These are phyloP conservation scores for Plumapathes pennacea DNA, from an alignment of 92 coral and sea anemone genomes.

Conservation along the genomic window DNA sequence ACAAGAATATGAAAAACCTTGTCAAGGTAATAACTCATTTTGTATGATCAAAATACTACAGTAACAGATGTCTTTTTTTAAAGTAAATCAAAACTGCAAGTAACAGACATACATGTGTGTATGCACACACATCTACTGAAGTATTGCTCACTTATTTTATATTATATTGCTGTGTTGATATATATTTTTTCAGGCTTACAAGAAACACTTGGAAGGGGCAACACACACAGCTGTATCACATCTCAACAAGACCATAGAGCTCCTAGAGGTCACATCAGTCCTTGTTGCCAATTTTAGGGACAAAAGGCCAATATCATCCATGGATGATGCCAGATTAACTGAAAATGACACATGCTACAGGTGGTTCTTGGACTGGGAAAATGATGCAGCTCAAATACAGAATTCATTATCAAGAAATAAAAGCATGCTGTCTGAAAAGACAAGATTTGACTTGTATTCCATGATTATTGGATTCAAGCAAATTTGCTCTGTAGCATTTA, in stretches of 20 bases:
- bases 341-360: constrained; percentile 13
- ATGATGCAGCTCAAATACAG: neutral
- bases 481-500: constrained; percentile 5
- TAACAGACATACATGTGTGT: too few species aligned
- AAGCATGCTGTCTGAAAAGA: constrained; percentile 23
- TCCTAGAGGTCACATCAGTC: constrained; percentile 4
- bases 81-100: too few species aligned
- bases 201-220: too few species aligned
- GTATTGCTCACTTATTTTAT: too few species aligned
- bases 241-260: constrained; percentile 15
- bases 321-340: constrained; percentile 8
- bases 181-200: too few species aligned
- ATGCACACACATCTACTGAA: too few species aligned
- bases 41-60: too few species aligned
- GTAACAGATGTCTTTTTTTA: too few species aligned
- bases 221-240: neutral
- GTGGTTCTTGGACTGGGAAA: constrained; percentile 32
- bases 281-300: constrained; percentile 7
- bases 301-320: neutral
- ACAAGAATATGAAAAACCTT: constrained; percentile 30
- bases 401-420: constrained; percentile 28
- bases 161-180: too few species aligned
- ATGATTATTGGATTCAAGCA: constrained; percentile 35
- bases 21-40: constrained; percentile 20
- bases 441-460: constrained; percentile 36